These are phyloP conservation scores for Cheiracanthium punctorium DNA, from an alignment of 2,888 invertebrate genomes.

Conservation along the genomic window DNA sequence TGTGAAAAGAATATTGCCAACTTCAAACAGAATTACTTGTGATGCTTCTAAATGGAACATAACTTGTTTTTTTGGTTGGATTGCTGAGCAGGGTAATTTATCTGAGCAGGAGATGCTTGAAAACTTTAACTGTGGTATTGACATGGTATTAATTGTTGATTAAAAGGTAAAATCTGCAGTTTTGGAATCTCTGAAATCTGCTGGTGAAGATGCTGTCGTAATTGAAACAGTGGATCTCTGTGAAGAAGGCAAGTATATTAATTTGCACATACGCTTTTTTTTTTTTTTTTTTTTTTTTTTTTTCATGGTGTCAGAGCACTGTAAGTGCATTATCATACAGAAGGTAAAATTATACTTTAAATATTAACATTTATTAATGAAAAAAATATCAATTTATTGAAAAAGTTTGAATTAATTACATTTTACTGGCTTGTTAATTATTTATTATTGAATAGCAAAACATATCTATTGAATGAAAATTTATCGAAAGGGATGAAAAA, in stretches of 20 bases:
- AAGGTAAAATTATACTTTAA: no score
- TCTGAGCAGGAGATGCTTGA: conserved; percentile 86
- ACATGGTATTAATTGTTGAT: conserved; percentile 87
- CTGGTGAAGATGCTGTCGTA: conserved; percentile 76
- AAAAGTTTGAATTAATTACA: no score
- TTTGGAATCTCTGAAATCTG: conserved; percentile 75
- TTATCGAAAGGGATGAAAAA: no score
- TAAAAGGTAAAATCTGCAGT: conserved; percentile 79
- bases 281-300: no score
- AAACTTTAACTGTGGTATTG: conserved; percentile 97
- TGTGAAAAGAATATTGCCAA: conserved; percentile 87
- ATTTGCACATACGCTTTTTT: no score
- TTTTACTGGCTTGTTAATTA: no score
- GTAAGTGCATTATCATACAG: no score
- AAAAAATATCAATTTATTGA: no score
- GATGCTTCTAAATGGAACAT: conserved; percentile 82
- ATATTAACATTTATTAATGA: no score
- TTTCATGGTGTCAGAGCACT: no score
- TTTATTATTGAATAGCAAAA: no score
- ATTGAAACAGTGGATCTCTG: conserved; percentile 77
- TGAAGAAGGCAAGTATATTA: conserved; percentile 68
- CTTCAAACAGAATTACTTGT: conserved; percentile 81
- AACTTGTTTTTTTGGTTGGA: conserved; percentile 88
- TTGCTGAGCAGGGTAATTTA: conserved; percentile 85
- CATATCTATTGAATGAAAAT: no score